Evolutionary conservation across 2,888 invertebrate genomes (phyloP), one percentile per base, ranked within the genome.

Genomic region (Netelia virgata): DNA sequence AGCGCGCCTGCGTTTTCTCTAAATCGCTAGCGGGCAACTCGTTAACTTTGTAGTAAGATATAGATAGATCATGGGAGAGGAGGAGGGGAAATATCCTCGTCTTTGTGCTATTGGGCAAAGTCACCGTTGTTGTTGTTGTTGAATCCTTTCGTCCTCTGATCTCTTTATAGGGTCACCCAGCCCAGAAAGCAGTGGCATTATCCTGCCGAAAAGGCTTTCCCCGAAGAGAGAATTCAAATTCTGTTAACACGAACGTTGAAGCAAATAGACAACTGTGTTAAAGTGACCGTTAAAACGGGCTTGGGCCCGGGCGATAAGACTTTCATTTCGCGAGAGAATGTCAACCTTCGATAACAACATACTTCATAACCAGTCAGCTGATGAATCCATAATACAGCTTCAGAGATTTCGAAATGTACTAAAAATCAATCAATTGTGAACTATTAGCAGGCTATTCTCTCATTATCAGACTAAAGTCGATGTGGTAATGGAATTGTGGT

Each of bases 21-120:
- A 57, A 82, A 82, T 85, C 82, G 73, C 50, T 36, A 64, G 23
- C 70, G 73, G 78, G 53, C 41, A 84, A 82, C 85, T 87, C 86
- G 84, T 87, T 86, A 86, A 80, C 79, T 83, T 69, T 76, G 75
- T 72, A 61, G 53, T 53, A 36, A 6, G 36, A 36, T 36, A 36
- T 36, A 36, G 36, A 36, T 36, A 36, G 36, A 36, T 3, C 36
- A 6, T 36, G 6, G 36, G 6, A 36, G 36, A 36, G 28, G 36
- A 47, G 23, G 63, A 41, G 61, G 72, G 55, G 36, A 55, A 18
- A 36, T 78, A 28, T 76, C 63, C 41, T 70, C 72, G 50, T 61
- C 61, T 63, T 61, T 72, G 53, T 55, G 47, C 18, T 64, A 66
- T 57, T 20, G 64, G 57, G 53, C 36, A 23, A 53, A 57, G 64